Evolutionary conservation across 2,888 invertebrate species (phyloP).

Genomic region (Campoplex capitator): DNA sequence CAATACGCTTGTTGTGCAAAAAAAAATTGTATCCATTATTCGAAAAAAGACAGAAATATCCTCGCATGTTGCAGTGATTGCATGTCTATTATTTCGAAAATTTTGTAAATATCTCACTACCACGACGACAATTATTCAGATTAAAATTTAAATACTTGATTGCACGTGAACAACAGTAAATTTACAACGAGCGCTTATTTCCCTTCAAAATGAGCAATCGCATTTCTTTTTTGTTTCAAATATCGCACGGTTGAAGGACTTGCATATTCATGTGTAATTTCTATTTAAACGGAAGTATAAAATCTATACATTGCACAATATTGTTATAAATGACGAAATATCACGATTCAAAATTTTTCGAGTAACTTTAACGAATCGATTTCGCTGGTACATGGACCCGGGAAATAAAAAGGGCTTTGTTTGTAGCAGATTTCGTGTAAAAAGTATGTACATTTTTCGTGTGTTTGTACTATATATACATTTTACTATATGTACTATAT

Average conservation of each 20-base stretch:
- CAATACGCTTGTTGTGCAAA: no score
- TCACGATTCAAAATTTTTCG: background rate
- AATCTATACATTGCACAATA: background rate
- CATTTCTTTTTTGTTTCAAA: background rate
- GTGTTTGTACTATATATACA: background rate
- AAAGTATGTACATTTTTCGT: background rate
- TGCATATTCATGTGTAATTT: constrained; percentile 1
- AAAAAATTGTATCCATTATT: no score
- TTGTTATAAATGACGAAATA: background rate
- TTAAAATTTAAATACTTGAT: constrained; percentile 7
- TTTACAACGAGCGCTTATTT: background rate
- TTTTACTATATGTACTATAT: background rate
- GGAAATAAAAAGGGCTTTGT: background rate
- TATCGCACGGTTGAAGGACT: background rate
- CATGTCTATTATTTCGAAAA: background rate
- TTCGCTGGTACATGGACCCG: background rate
- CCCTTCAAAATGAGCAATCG: background rate
- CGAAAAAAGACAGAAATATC: background rate
- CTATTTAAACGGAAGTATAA: background rate
- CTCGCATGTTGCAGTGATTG: background rate
- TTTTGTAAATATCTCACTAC: background rate
- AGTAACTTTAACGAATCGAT: background rate
- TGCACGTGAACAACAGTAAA: background rate
- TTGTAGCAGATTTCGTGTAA: constrained; percentile 1
- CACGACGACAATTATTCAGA: background rate